Base-by-base conservation (phyloP, 2,888 invertebrate genomes). In the Pharmacophagus antenor region DNA sequence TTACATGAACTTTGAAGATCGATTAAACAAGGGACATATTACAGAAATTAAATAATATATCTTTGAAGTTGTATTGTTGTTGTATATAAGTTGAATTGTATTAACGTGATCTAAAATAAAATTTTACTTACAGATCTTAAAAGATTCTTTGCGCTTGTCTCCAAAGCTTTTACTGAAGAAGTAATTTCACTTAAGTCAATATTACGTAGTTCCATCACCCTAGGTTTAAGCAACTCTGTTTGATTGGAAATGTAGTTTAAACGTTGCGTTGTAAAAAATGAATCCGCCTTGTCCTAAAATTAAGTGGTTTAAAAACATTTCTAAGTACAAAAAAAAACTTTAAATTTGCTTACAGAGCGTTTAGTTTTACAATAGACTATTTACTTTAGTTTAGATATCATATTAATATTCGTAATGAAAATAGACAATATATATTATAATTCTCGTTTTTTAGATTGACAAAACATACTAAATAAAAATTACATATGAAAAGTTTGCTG, bases 251-350 rank as follows among this genome's bases (percentile, higher is more conserved):
- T 95, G 76, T 95, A 95, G 65, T 94, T 94, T 22, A 98, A 87
- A 21, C 96, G 93, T 76, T 96, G 95, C 27, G 95, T 94, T 0
- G 98, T 98, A 75, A 97, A 97, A 82, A 95, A 96, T 1, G 97
- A 96, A 64, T 96, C 94, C 0, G 97, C 96, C 1, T 95, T 95
- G 70, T 94, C 92, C 95, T 95, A 79, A 2, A 63, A 60, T 7
- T 1, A 46, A 51, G 8, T 18, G 2, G 15, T n/a, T n/a, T 15
- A 15, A 37, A 37, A n/a, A 37, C n/a, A n/a, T n/a, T n/a, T n/a
- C n/a, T n/a, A n/a, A n/a, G n/a, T n/a, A n/a, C n/a, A n/a, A n/a
- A n/a, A n/a, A n/a, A n/a, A n/a, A n/a, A n/a, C n/a, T n/a, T n/a
- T n/a, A n/a, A n/a, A n/a, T n/a, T n/a, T n/a, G n/a, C n/a, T n/a